A percentile compares a stretch with the other conserved stretches of the same genome.
Conservation (phyloP, 1,140 invertebrate species). For the Caerostris darwini region DNA sequence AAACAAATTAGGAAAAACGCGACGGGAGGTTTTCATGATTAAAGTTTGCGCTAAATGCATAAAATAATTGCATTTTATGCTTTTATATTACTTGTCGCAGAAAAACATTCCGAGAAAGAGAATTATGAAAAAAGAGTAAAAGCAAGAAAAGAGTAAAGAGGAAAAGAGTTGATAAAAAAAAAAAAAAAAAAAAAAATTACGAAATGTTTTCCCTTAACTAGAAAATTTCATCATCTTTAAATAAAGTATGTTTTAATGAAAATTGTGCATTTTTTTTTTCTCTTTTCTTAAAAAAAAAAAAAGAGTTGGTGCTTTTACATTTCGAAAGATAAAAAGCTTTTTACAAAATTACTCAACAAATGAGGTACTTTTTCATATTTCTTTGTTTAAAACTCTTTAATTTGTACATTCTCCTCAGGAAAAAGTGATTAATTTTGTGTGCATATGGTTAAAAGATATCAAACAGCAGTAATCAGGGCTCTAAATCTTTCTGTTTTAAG, state of each 20-base stretch:
- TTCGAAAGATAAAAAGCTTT: slow-evolving; percentile 20
- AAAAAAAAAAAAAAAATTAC: not conserved
- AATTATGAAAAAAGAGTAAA: not conserved
- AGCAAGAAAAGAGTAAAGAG: not conserved
- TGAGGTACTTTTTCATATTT: slow-evolving; percentile 16
- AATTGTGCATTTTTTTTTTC: slow-evolving; percentile 3
- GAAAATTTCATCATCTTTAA: slow-evolving; percentile 54
- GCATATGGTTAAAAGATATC: slow-evolving; percentile 12
- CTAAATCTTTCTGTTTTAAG: not conserved
- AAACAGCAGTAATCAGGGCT: not conserved
- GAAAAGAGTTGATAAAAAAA: not conserved
- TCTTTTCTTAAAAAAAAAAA: not conserved
- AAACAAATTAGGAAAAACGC: slow-evolving; percentile 26
- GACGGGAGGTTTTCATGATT: not conserved
- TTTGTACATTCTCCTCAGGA: not conserved
- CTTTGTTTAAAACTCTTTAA: slow-evolving; percentile 28
- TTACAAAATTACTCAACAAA: slow-evolving; percentile 39
- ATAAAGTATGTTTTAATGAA: slow-evolving; percentile 47
- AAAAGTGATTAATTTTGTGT: slow-evolving; percentile 15
- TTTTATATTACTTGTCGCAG: slow-evolving; percentile 34
- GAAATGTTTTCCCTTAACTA: slow-evolving; percentile 38
- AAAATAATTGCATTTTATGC: slow-evolving; percentile 52
- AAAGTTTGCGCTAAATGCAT: slow-evolving; percentile 35
- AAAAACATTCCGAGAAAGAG: slow-evolving; percentile 17
- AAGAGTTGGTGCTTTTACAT: not conserved